A percentile compares a stretch with the other conserved stretches of the same genome.
phyloP scores from a whole-genome alignment of 2,113 vertebrate genomes.

The Leptocoma aspasia region DNA sequence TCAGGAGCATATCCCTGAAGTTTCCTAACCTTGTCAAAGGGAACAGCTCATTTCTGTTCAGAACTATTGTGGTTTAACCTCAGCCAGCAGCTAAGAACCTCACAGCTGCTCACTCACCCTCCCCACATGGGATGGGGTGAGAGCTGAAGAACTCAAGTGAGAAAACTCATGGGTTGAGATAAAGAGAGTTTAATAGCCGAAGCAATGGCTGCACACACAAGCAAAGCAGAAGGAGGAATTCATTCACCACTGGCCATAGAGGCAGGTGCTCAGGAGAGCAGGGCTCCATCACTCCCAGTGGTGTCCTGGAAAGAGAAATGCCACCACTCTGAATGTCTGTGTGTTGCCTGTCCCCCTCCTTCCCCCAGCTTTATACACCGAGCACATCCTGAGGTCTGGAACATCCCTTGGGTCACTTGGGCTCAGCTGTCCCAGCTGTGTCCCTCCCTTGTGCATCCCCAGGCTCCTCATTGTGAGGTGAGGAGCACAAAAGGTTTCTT shows the following conservation, averaged over 20 bases:
- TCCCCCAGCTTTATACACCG: neutral
- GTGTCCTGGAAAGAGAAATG: neutral
- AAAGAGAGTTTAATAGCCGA: neutral
- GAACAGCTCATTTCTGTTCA: neutral
- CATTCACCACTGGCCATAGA: neutral
- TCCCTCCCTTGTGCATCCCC: neutral
- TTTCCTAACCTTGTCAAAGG: neutral
- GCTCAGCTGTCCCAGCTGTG: neutral
- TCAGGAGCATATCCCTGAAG: neutral
- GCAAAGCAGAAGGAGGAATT: neutral
- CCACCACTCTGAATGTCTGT: neutral
- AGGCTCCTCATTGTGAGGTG: neutral
- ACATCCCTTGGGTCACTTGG: neutral
- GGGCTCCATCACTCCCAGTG: accelerated
- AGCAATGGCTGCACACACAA: neutral
- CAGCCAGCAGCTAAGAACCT: neutral
- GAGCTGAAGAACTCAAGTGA: neutral
- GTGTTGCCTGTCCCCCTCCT: neutral
- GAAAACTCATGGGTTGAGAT: neutral
- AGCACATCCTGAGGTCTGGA: neutral
- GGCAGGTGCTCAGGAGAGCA: neutral
- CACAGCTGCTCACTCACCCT: neutral
- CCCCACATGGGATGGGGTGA: neutral
- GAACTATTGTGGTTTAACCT: neutral
- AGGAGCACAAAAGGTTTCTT: neutral